These are phyloP conservation scores for Sciurus vulgaris DNA, from an alignment of 2,797 vertebrate species.

Conservation along the genomic window DNA sequence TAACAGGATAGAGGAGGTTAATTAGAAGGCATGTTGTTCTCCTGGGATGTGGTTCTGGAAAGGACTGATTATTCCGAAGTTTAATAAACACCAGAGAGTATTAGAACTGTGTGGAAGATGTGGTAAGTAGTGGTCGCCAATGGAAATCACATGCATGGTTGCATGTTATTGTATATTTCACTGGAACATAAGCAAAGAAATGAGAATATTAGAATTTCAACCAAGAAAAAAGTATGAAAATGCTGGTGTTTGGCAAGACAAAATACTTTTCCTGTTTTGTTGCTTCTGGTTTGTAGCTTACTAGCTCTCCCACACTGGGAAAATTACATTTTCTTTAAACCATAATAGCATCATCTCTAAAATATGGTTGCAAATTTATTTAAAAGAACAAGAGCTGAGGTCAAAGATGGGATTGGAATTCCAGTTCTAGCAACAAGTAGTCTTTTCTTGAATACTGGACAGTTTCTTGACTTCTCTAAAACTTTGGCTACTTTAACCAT, in stretches of 20 bases:
- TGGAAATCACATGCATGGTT: neutral
- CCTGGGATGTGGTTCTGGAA: neutral
- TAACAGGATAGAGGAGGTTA: neutral
- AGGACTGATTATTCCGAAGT: neutral
- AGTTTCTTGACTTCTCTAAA: neutral
- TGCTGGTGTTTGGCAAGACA: neutral
- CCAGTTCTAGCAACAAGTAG: neutral
- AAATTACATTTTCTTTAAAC: neutral
- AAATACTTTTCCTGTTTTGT: neutral
- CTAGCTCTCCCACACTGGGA: rapidly evolving
- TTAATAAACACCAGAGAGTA: neutral
- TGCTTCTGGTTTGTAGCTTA: neutral
- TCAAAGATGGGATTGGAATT: neutral
- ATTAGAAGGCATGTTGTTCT: neutral
- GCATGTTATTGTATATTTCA: rapidly evolving
- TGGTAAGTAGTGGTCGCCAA: neutral
- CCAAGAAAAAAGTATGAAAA: neutral
- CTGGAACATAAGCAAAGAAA: neutral
- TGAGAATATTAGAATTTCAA: neutral
- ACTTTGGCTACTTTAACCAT: neutral
- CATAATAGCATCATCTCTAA: neutral
- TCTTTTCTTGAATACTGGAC: neutral
- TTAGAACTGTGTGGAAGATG: neutral
- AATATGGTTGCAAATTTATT: neutral
- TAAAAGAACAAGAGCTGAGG: neutral